Evolutionary conservation across 2,113 vertebrate genomes (phyloP), one percentile per base, ranked within the genome.

Genomic region (Rhinoptilus africanus): DNA sequence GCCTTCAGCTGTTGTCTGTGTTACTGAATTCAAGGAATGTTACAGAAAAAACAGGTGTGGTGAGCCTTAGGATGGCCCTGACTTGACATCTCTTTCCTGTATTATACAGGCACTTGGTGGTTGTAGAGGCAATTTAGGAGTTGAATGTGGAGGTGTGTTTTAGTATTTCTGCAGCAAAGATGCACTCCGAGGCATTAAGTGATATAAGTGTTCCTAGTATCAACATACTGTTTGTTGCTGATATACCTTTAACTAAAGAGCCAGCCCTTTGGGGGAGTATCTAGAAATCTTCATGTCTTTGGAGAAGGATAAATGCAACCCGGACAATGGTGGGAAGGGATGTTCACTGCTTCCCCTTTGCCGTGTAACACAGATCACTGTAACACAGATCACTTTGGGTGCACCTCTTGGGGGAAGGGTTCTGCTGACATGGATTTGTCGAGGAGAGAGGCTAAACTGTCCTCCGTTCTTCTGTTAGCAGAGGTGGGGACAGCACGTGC

Each of bases 361-460:
- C 28, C 6, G 12, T 0, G 1, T 14, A 8, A 14, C 10, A 9
- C 41, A 10, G 18, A n/a, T 28, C 9, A 0, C 10, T n/a, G 1
- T 14, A 8, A 14, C 10, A 9, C 41, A 10, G 18, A n/a, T 28
- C 9, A 0, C 10, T n/a, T 17, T 4, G 47, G 13, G 10, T 39
- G 35, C 16, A 12, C 4, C 35, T 41, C 17, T n/a, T n/a, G 9
- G 30, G 37, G 3, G 1, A 34, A 10, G 75, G 30, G 0, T 14
- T 68, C 4, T 13, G 21, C 41, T 77, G 48, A 35, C 34, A 24
- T 32, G 59, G 28, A 51, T 85, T 66, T 34, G 51, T 56, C 59
- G 16, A 34, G 32, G 50, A 20, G 43, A 78, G 74, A 19, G 17
- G 34, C 53, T 69, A 3, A 48, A 2, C 7, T n/a, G 64, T 16